Base-by-base conservation (phyloP, 2,113 vertebrate species). In the Brienomyrus brachyistius region DNA sequence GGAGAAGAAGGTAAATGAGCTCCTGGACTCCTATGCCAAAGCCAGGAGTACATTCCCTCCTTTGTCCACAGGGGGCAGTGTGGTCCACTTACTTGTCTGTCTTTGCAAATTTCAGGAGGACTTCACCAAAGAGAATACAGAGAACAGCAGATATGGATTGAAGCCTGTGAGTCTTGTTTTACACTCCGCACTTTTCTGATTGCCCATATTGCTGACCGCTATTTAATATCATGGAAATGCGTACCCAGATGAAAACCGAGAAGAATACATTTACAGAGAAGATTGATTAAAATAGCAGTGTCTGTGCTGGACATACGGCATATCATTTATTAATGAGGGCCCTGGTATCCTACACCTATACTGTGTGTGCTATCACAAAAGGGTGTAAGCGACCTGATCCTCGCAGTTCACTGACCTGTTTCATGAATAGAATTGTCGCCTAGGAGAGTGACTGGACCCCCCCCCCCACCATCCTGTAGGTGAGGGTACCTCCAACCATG, bases 161-260 rank as follows among this genome's bases (percentile, higher is more conserved):
- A 88, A 89, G 31, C 86, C 89, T 87, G 90, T 89, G 66, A 86
- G 85, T 88, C 27, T 43, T 11, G 31, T n/a, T 50, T 21, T 80
- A 17, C 35, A 80, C 35, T 19, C 74, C 13, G 17, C 13, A 19
- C 35, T 43, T 40, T 80, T 80, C 74, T 43, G 74, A 80, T 43
- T 80, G 74, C 4, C 74, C 74, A 43, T 43, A 43, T 80, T 80
- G 35, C 5, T 80, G 35, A 15, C 74, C 5, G 40, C 35, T 19
- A 80, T 80, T 80, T 40, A 80, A 43, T 80, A 80, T 43, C 70
- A 77, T 5, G 74, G 17, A 80, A 80, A 80, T 80, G 35, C 10
- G 15, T 43, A 43, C 5, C 6, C 35, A 8, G 74, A 80, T 80
- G 74, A 70, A 70, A 70, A 70, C 62, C 31, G 62, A 70, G 62